Conservation (phyloP, 2,113 vertebrate species). For the Rhagologus leucostigma region DNA sequence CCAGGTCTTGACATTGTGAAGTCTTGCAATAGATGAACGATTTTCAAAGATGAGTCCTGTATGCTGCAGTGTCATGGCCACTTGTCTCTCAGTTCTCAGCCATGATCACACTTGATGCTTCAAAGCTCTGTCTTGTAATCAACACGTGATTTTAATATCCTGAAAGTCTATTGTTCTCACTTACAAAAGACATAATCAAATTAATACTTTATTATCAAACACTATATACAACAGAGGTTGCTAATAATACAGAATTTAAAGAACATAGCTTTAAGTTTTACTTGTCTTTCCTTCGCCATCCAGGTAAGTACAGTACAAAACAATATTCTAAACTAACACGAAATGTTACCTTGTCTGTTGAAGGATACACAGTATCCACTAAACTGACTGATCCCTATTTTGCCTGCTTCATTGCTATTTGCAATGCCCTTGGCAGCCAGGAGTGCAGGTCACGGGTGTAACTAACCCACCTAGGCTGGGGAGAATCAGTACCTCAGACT, state of each 20-base stretch:
- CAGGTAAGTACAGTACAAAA: conserved; percentile 98
- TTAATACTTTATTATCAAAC: conserved; percentile 99
- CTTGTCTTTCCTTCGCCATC: conserved; percentile 87
- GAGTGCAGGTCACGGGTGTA: conserved; percentile 63
- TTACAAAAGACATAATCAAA: conserved; percentile 99
- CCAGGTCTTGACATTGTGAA: conserved; percentile 67
- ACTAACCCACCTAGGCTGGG: conserved; percentile 4
- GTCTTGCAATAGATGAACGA: conserved; percentile 57
- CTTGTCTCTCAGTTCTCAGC: conserved; percentile 74
- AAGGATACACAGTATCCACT: conserved; percentile 99
- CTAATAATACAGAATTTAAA: conserved; percentile 89
- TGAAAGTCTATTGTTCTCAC: conserved; percentile 89
- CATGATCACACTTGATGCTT: conserved; percentile 73
- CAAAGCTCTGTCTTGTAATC: conserved; percentile 78
- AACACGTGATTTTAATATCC: conserved; percentile 82
- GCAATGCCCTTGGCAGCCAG: conserved; percentile 80
- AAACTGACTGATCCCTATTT: conserved; percentile 90
- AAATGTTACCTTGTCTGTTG: conserved; percentile 92
- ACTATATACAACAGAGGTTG: conserved; percentile 98
- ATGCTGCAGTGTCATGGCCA: conserved; percentile 67
- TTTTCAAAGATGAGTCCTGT: conserved; percentile 73
- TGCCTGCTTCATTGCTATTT: conserved; percentile 81
- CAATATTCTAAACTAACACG: conserved; percentile 93
- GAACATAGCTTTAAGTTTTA: conserved; percentile 76
- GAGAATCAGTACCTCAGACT: conserved; percentile 24